A percentile compares a stretch with the other conserved stretches of the same genome.
Evolutionary conservation across 2,888 invertebrate species (phyloP).

Genomic region (Dicyrtoma fusca): DNA sequence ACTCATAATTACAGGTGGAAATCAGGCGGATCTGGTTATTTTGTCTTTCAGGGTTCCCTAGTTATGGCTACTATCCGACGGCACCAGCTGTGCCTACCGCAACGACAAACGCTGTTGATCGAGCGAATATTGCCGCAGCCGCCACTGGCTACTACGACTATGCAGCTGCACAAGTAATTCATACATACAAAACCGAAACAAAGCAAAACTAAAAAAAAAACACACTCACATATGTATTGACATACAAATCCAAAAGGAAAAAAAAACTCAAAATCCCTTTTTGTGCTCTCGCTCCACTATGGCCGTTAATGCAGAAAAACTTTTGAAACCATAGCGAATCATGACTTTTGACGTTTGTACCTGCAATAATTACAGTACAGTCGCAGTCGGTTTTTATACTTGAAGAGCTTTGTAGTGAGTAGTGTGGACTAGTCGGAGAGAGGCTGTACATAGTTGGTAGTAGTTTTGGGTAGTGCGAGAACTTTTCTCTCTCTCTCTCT

Average conservation of each 20-base stretch:
- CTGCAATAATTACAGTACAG: too few relatives aligned
- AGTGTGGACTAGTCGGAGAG: too few relatives aligned
- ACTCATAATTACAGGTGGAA: constrained; percentile 13
- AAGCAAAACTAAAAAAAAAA: constrained; percentile 1
- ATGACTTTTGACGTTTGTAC: too few relatives aligned
- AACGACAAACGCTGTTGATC: constrained; percentile 58
- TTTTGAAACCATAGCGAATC: too few relatives aligned
- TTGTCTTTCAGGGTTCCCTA: constrained; percentile 61
- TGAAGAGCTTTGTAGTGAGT: too few relatives aligned
- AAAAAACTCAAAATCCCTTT: background rate
- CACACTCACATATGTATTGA: background rate
- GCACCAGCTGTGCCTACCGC: constrained; percentile 65
- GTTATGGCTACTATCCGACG: constrained; percentile 62
- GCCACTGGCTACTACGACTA: constrained; percentile 58
- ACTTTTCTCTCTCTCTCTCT: too few relatives aligned
- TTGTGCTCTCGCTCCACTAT: too few relatives aligned
- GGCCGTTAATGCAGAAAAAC: too few relatives aligned
- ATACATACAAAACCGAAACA: constrained; percentile 11
- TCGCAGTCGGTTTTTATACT: too few relatives aligned
- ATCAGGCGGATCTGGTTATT: constrained; percentile 34
- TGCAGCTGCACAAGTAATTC: constrained; percentile 55
- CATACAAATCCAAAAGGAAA: background rate
- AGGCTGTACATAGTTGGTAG: too few relatives aligned
- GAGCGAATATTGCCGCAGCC: constrained; percentile 60
- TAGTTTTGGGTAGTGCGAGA: too few relatives aligned